phyloP scores from a whole-genome alignment of 2,888 invertebrate species.

The Carterocephalus palaemon region DNA sequence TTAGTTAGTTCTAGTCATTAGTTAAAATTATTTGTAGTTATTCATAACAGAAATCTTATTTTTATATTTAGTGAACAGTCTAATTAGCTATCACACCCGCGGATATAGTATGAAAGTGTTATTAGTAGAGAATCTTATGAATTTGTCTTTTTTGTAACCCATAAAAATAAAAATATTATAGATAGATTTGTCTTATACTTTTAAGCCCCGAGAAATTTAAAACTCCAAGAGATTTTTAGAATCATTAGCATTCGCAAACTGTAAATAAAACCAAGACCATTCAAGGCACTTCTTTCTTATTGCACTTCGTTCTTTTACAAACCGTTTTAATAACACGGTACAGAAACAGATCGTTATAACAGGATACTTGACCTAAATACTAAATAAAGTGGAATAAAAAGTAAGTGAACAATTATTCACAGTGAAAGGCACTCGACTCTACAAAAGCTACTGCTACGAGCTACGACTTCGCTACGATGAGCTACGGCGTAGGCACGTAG shows the following conservation, averaged over 20 bases:
- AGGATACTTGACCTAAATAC: slow-evolving; percentile 46
- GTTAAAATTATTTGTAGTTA: too few relatives aligned
- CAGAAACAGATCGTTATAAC: slow-evolving; percentile 7
- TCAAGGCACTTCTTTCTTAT: slow-evolving; percentile 1
- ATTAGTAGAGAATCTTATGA: too few relatives aligned
- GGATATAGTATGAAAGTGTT: too few relatives aligned
- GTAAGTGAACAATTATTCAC: slow-evolving; percentile 55
- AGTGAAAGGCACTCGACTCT: slow-evolving; percentile 54
- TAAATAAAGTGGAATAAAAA: slow-evolving; percentile 45
- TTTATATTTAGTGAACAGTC: too few relatives aligned
- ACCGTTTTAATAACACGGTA: not conserved
- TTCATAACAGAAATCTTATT: too few relatives aligned
- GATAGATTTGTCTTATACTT: too few relatives aligned
- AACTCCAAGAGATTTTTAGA: too few relatives aligned
- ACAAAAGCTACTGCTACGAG: slow-evolving; percentile 49
- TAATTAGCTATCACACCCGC: too few relatives aligned
- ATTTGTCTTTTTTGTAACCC: too few relatives aligned
- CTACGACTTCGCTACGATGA: slow-evolving; percentile 57
- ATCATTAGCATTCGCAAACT: not conserved
- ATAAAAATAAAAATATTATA: too few relatives aligned
- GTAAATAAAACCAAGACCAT: not conserved
- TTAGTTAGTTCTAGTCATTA: too few relatives aligned
- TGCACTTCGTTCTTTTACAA: slow-evolving; percentile 1
- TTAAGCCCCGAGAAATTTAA: too few relatives aligned
- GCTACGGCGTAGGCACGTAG: slow-evolving; percentile 71